Conservation (phyloP, 2,888 invertebrate species). For the Pilophorus perplexus region DNA sequence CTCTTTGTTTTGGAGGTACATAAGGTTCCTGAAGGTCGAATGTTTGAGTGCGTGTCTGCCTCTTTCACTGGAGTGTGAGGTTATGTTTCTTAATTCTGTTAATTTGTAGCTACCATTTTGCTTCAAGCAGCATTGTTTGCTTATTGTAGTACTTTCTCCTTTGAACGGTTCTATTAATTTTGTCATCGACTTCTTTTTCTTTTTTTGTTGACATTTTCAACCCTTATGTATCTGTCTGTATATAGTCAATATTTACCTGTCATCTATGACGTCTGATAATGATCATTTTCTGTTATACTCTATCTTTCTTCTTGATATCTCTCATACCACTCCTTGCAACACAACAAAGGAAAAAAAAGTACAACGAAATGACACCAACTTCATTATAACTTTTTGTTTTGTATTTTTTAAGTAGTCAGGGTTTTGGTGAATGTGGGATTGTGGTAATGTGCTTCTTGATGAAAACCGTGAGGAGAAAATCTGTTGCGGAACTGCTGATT, state of each 20-base stretch:
- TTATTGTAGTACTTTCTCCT: slow-evolving; percentile 29
- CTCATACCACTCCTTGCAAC: slow-evolving; percentile 1
- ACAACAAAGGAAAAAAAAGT: slow-evolving; percentile 19
- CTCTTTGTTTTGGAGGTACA: no score
- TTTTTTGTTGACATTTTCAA: no score
- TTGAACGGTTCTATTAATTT: no score
- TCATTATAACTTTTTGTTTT: not conserved
- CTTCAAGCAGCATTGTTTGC: slow-evolving; percentile 40
- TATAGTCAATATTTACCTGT: no score
- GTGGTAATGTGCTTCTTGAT: slow-evolving; percentile 6
- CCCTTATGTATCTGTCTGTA: no score
- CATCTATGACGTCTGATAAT: no score
- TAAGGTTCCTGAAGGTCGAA: no score
- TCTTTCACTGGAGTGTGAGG: no score
- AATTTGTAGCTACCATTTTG: slow-evolving; percentile 24
- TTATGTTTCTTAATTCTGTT: no score
- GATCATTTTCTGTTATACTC: slow-evolving; percentile 38
- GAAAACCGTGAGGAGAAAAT: no score
- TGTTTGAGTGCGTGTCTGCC: not conserved
- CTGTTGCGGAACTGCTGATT: no score
- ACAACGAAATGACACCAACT: slow-evolving; percentile 16
- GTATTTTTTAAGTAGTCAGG: not conserved
- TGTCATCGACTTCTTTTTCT: no score
- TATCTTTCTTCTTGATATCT: slow-evolving; percentile 22
- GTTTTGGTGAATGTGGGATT: not conserved